Evolutionary conservation across 2,113 vertebrate species (phyloP).

Genomic region (Murina feae): DNA sequence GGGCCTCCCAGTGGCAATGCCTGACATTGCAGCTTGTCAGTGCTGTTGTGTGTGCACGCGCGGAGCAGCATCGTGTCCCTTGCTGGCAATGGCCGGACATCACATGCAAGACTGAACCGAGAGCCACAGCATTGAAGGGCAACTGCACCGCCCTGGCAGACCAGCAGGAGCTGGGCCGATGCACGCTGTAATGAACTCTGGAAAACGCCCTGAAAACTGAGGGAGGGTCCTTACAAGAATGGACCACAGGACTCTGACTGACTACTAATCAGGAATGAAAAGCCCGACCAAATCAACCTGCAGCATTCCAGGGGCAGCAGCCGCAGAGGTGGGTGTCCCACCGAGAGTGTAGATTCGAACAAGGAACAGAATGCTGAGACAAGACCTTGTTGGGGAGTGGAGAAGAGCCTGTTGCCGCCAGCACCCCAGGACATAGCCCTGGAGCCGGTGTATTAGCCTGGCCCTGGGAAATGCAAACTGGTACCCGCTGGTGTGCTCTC

Average conservation of each 20-base stretch:
- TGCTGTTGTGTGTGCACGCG: not conserved
- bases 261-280: not conserved
- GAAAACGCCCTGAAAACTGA: not conserved
- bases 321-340: no score
- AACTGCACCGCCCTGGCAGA: not conserved
- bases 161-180: not conserved
- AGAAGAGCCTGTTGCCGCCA: no score
- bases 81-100: not conserved
- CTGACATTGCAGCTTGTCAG: not conserved
- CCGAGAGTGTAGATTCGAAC: no score
- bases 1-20: not conserved
- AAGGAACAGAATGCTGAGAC: no score
- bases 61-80: not conserved
- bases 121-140: not conserved
- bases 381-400: no score
- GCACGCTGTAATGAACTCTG: not conserved
- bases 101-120: not conserved
- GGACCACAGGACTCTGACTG: not conserved
- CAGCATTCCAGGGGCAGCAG: no score
- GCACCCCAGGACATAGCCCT: no score
- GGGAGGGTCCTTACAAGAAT: not conserved
- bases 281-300: not conserved
- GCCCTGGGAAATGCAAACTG: no score
- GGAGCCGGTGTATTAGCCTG: no score
- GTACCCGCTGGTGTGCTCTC: no score